Evolutionary conservation across 2,797 vertebrate species (phyloP), one percentile per base, ranked within the genome.

Genomic region (Chaunax sp.): DNA sequence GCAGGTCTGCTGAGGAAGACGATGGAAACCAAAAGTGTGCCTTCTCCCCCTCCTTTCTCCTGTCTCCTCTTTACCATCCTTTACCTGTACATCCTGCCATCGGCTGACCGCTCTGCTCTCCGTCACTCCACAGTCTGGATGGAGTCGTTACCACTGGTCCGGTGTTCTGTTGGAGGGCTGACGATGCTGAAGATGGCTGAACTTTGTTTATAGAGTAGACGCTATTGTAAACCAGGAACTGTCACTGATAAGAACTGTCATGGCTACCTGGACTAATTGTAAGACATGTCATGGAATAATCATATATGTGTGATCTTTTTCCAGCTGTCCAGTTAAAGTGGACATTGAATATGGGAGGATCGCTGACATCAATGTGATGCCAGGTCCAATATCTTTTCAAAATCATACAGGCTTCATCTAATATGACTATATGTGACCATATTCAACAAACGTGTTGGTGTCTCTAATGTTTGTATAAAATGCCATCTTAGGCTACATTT

Each of bases 1-100:
- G 5, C 86, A 94, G 94, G 94, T 94, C 61, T 94, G 94, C 90
- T 94, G 90, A 94, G 75, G 75, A 79, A 74, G 64, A 69, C 7
- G 68, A 72, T 53, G 76, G 65, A 55, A 79, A 82, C 79, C 78
- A 79, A 56, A 81, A 11, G 64, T 69, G 90, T 92, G 88, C 89
- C 90, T 93, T 90, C 72, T 75, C 62, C 80, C 73, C 60, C 46
- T 55, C 64, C 71, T 59, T 58, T 50, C 54, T 75, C 78, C 64
- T 73, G 38, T 53, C 40, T 35, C 40, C 2, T 26, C 38, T 46
- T 64, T 62, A 78, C 51, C 28, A 11, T 38, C 25, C 44, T 66
- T 56, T 20, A 20, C 26, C 64, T 71, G 51, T 60, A 52, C 54
- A 59, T 41, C 66, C 70, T 49, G 7, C 69, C 70, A 19, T 23